Evolutionary conservation across 2,888 invertebrate species (phyloP).

Genomic region (Papilio protenor): DNA sequence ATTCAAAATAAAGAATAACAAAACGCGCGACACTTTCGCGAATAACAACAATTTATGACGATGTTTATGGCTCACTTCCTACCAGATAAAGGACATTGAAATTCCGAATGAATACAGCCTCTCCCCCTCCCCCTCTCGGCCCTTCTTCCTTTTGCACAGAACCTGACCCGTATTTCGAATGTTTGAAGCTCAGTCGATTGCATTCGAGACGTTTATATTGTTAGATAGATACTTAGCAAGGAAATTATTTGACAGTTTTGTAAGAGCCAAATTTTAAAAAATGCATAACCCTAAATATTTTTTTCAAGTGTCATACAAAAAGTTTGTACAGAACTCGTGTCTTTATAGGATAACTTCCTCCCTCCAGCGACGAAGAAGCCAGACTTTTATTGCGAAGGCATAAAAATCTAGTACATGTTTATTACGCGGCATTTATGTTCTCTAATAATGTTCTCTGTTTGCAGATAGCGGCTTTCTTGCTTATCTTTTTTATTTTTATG

Average conservation of each 20-base stretch:
- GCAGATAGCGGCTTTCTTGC: conserved; percentile 66
- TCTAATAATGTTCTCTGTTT: conserved; percentile 73
- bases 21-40: conserved; percentile 61
- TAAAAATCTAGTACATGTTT: conserved; percentile 71
- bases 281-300: background rate
- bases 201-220: conserved; percentile 8
- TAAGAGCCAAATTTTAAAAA: background rate
- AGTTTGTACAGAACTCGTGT: conserved; percentile 47
- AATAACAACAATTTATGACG: conserved; percentile 76
- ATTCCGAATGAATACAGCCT: conserved; percentile 66
- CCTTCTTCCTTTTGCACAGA: conserved; percentile 49
- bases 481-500: conserved; percentile 56
- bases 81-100: conserved; percentile 75
- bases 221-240: too few relatives aligned
- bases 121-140: background rate
- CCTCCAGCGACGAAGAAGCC: conserved; percentile 50
- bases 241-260: background rate
- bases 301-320: conserved; percentile 2
- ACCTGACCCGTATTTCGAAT: conserved; percentile 55
- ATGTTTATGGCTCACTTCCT: conserved; percentile 72
- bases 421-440: conserved; percentile 62
- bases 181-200: conserved; percentile 35
- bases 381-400: conserved; percentile 63
- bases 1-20: conserved; percentile 48
- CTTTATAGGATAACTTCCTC: conserved; percentile 42